These are phyloP conservation scores for Halcyon smyrnensis DNA, from an alignment of 2,797 vertebrate species.

Conservation along the genomic window DNA sequence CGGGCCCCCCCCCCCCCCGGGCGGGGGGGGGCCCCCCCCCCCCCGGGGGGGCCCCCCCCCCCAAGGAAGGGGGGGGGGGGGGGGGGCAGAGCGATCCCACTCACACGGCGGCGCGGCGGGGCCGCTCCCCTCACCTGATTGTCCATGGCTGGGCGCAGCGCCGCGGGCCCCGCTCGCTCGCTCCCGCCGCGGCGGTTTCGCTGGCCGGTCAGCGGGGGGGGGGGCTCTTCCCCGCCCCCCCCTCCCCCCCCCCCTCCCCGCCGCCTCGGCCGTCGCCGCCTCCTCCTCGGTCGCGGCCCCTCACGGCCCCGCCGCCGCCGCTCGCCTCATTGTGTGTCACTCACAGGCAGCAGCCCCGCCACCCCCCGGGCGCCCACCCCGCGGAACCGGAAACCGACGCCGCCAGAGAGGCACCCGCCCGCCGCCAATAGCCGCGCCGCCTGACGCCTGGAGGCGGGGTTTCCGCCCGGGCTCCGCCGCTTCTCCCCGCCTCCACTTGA, in stretches of 20 bases:
- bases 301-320: slow-evolving; percentile 37
- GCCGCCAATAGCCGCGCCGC: slow-evolving; percentile 8
- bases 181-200: slow-evolving; percentile 10
- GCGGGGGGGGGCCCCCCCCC: no score
- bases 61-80: not conserved
- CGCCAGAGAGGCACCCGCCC: not conserved
- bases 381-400: slow-evolving; percentile 56
- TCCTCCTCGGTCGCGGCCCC: slow-evolving; percentile 61
- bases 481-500: not conserved
- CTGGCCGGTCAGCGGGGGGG: not conserved
- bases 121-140: slow-evolving; percentile 76
- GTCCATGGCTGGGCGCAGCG: slow-evolving; percentile 77
- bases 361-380: slow-evolving; percentile 64
- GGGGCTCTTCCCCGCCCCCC: not conserved
- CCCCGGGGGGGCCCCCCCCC: no score
- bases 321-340: slow-evolving; percentile 76
- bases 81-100: no score
- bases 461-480: slow-evolving; percentile 24
- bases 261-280: not conserved
- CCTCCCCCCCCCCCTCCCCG: slow-evolving; percentile 1
- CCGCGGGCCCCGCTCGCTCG: slow-evolving; percentile 70
- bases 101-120: not conserved
- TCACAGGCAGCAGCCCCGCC: slow-evolving; percentile 59
- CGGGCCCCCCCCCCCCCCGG: no score
- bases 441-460: not conserved